phyloP scores from a whole-genome alignment of 1,140 invertebrate species.

The Whitmania pigra region DNA sequence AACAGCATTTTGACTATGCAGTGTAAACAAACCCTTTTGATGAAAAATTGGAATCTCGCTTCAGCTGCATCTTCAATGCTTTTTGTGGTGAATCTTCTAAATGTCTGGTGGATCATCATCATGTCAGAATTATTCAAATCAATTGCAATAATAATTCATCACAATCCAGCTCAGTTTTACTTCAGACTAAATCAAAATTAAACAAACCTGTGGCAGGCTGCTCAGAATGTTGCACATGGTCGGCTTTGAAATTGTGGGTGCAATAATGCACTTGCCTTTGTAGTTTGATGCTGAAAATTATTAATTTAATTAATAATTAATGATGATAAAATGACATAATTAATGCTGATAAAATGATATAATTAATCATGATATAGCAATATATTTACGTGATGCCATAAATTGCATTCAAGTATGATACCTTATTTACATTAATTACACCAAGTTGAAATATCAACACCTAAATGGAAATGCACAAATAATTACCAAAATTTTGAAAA shows the following conservation, averaged over 20 bases:
- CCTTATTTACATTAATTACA: no score
- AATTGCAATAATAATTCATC: neutral
- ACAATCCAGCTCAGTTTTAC: neutral
- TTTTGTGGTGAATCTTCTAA: conserved; percentile 52
- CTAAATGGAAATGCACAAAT: neutral
- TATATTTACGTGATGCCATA: no score
- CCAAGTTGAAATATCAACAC: no score
- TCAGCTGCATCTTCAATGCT: conserved; percentile 53
- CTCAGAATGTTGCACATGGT: conserved; percentile 8
- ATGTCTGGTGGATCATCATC: conserved; percentile 41
- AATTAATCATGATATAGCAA: no score
- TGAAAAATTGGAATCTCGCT: conserved; percentile 73
- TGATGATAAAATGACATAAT: no score
- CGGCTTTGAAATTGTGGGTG: neutral
- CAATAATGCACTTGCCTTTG: conserved; percentile 3
- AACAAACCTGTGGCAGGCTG: neutral
- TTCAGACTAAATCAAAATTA: neutral
- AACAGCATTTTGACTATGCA: neutral
- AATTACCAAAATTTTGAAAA: conserved; percentile 1
- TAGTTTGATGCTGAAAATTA: neutral
- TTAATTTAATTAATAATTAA: no score
- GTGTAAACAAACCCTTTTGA: conserved; percentile 47
- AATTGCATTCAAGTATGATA: no score
- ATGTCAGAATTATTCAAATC: neutral
- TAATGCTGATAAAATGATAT: no score